Conservation (phyloP, 2,797 vertebrate genomes). For the Moxostoma hubbsi region DNA sequence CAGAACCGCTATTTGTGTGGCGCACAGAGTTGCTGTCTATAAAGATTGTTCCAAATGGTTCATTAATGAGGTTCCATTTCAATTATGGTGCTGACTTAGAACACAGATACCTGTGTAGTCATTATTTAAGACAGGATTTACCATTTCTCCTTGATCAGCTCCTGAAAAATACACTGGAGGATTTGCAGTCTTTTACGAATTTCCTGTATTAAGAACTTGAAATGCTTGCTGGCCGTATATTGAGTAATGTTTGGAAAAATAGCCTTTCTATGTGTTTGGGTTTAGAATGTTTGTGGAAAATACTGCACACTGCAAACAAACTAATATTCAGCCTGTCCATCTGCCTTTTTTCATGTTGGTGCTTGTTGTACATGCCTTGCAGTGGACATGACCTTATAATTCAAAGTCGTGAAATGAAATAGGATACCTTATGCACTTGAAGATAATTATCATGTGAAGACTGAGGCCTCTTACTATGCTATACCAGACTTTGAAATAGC, state of each 20-base stretch:
- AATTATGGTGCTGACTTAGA: no score
- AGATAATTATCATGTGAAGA: conserved; percentile 35
- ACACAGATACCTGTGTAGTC: no score
- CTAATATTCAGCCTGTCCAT: conserved; percentile 9
- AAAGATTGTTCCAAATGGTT: no score
- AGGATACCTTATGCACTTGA: conserved; percentile 23
- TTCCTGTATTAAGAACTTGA: not conserved
- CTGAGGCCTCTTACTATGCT: conserved; percentile 18
- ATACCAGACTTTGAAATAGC: conserved; percentile 18
- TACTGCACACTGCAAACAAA: not conserved
- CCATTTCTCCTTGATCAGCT: no score
- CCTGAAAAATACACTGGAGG: no score
- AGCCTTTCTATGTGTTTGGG: not conserved
- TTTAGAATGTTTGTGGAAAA: conserved; percentile 14
- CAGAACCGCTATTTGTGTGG: no score
- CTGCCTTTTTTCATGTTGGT: conserved; percentile 19
- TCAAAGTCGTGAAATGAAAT: conserved; percentile 21
- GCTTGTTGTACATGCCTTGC: conserved; percentile 5
- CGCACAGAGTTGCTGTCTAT: no score
- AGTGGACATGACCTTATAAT: conserved; percentile 34
- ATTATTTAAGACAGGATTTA: no score
- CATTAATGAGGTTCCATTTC: no score
- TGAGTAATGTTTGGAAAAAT: not conserved
- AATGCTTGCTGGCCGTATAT: not conserved
- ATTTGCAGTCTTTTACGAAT: not conserved